Base-by-base conservation (phyloP, 2,113 vertebrate genomes). In the Actenoides lindsayi region DNA sequence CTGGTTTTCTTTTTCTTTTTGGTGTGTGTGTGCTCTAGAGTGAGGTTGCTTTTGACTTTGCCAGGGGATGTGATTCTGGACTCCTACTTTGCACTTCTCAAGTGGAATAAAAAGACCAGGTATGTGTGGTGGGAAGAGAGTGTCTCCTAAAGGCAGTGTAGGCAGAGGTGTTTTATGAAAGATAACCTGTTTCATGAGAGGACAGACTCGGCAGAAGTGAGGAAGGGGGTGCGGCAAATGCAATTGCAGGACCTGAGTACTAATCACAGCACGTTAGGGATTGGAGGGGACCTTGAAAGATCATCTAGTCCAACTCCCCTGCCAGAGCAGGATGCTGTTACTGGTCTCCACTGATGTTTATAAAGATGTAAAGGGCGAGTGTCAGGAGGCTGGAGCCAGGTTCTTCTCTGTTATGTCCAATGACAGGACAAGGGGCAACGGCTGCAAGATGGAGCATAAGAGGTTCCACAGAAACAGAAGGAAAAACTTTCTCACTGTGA, bases 191-290 rank as follows among this genome's bases (percentile, higher is more conserved):
- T 60, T 39, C 9, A 4, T 16, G 11, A 17, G 30, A 71, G 27
- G 53, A 25, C 4, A 12, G 18, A 15, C 44, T 28, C 11, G 71
- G 69, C 48, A 53, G 60, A 82, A 46, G 18, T n/a, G 30, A 51
- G 39, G n/a, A 71, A 69, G 9, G 7, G 6, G 11, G 1, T 21
- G 12, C 11, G 68, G 70, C 42, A 93, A 67, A 60, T 69, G 28
- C 0, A 0, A 4, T 6, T 37, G 20, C 6, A 69, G 57, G 31
- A 65, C 21, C n/a, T 9, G n/a, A 53, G 3, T 27, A 13, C 5
- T 13, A 51, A 42, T 42, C 42, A 42, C 42, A 42, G 42, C 15
- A 42, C 15, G 15, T 42, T 42, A 42, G 15, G 42, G 42, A 15
- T 42, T 42, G 42, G 42, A 42, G 15, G 42, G 42, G 42, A 42